phyloP scores from a whole-genome alignment of 2,113 vertebrate genomes.

The Telmatochromis sp. region DNA sequence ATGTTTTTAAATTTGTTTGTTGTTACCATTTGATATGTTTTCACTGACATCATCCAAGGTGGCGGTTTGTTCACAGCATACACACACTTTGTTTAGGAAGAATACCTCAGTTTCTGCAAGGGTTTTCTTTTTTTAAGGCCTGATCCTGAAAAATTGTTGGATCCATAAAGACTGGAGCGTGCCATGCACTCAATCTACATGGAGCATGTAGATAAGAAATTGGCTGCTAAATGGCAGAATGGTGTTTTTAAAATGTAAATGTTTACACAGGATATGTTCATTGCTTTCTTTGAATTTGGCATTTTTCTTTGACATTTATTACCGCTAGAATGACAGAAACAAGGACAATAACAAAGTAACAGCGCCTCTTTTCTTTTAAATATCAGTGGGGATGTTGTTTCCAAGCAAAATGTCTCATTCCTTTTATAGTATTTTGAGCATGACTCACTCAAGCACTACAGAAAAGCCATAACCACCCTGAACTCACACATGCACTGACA shows the following conservation, averaged over 20 bases:
- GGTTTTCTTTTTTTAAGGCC: not conserved
- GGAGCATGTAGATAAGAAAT: not conserved
- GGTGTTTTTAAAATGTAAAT: not conserved
- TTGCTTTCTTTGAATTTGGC: not conserved
- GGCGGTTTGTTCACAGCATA: not conserved
- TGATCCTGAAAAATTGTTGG: not conserved
- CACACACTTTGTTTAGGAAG: not conserved
- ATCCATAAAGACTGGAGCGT: accelerated
- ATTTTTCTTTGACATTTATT: not conserved
- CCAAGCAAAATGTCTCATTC: accelerated
- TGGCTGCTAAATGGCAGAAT: not conserved
- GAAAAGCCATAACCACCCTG: not conserved
- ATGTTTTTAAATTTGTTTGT: not conserved
- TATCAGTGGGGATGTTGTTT: not conserved
- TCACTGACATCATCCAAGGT: not conserved
- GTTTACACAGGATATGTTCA: not conserved
- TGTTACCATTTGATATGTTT: not conserved
- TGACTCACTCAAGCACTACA: not conserved
- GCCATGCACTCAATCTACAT: not conserved
- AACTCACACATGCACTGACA: not conserved
- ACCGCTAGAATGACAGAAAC: accelerated
- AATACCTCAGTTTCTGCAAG: not conserved
- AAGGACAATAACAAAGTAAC: not conserved
- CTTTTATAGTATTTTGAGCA: not conserved
- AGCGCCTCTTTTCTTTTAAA: not conserved